Percentiles rank a stretch among this genome's conserved stretches.
Conservation (phyloP, 2,797 vertebrate species). For the Pempheris klunzingeri region DNA sequence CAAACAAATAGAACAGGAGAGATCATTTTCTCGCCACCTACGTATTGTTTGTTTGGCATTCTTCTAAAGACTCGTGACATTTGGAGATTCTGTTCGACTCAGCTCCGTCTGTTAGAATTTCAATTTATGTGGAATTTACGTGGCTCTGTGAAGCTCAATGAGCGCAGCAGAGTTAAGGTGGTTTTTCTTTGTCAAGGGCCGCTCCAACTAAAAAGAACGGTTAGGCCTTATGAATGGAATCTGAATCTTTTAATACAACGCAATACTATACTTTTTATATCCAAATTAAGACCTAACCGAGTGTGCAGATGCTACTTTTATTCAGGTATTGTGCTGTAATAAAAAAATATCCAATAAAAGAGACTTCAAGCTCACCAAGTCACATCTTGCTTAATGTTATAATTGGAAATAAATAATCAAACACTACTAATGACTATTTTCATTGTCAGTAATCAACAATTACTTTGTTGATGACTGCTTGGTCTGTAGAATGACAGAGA, state of each 20-base stretch:
- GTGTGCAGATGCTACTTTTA: not conserved
- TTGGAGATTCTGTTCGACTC: slow-evolving; percentile 28
- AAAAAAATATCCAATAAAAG: not conserved
- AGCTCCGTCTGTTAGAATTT: slow-evolving; percentile 42
- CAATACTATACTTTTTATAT: not conserved
- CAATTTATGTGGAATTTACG: slow-evolving; percentile 7
- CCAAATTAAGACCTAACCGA: not conserved
- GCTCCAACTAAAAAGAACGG: not conserved
- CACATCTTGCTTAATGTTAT: not conserved
- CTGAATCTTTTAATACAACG: not conserved
- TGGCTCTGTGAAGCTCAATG: not conserved
- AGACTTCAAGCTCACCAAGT: not conserved
- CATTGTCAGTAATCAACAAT: not conserved
- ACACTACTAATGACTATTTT: not conserved
- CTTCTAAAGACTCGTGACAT: slow-evolving; percentile 18
- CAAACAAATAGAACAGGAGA: slow-evolving; percentile 20
- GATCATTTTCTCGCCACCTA: slow-evolving; percentile 22
- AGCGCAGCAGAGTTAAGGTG: not conserved
- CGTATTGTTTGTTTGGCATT: slow-evolving; percentile 21
- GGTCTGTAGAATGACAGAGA: not conserved
- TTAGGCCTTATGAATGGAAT: not conserved
- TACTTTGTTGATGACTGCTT: not conserved
- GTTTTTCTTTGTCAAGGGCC: slow-evolving; percentile 7
- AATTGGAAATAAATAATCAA: not conserved
- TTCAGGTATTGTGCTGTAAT: not conserved